Evolutionary conservation across 2,797 vertebrate genomes (phyloP), one percentile per base, ranked within the genome.

Genomic region (Manis crassicaudata): DNA sequence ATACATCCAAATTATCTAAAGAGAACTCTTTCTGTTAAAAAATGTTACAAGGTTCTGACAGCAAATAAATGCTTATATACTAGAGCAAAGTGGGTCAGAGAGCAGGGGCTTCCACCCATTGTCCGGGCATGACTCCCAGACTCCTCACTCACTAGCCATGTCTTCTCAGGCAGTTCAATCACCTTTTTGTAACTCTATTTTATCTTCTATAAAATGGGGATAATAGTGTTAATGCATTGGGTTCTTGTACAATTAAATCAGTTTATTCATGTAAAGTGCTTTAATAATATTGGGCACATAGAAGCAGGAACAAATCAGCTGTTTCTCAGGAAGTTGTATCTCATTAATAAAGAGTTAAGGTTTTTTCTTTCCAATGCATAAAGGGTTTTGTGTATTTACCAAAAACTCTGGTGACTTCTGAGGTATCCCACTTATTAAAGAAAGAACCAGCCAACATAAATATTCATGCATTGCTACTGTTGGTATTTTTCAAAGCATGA

Each of bases 81-180:
- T 63, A 52, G 25, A 88, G 25, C 12, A 13, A 65, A 82, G 7
- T 0, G 1, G 6, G 3, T n/a, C 4, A 84, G 40, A 63, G 0
- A 6, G n/a, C 4, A 6, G 21, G 4, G n/a, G 20, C 1, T 68
- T 6, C 23, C 1, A 0, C 10, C 2, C 5, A 0, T n/a, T 5
- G n/a, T 37, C 65, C 11, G 17, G 21, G 8, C 72, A 4, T 13
- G 23, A 84, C 23, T 43, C 13, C 52, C 1, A 4, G 7, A 21
- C 32, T 43, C 18, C 1, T 4, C 3, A 25, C 40, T 40, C 70
- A 21, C 27, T 29, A 40, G 23, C 23, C 43, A 6, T 37, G 20
- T 77, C 56, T 63, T 84, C 67, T 13, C 4, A 1, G 56, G 40
- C 18, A 70, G 25, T 65, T 54, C 43, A 5, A 23, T 32, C 20